Base-by-base conservation (phyloP, 2,113 vertebrate genomes). In the Cnemophilus loriae region DNA sequence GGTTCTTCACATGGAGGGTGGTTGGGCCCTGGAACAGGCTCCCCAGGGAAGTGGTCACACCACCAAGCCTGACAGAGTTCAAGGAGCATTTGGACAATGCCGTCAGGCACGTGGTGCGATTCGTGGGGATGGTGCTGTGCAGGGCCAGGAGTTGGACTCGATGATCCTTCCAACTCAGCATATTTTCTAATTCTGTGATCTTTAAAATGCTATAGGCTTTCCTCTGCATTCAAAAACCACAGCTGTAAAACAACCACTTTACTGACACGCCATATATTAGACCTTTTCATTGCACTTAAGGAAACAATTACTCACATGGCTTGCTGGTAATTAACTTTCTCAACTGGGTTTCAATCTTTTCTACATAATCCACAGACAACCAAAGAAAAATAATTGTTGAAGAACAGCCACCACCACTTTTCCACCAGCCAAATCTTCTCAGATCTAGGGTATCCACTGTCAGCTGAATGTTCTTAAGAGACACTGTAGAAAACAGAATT, bases 381-480 rank as follows among this genome's bases (percentile, higher is more conserved):
- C 97, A 99, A 27, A 99, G 96, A 82, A 99, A 98, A 95, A 99
- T 94, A 18, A 44, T 91, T 73, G 84, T 81, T 94, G 91, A 89
- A 47, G 94, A 96, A 64, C 81, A 86, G 78, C 60, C 91, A 69
- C 61, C 84, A 39, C 84, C 88, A 68, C 61, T 96, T 86, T 73
- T 97, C 98, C 98, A 98, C 68, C 98, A 61, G 14, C 98, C 98
- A 95, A 98, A 95, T 49, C 97, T 97, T 86, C 97, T 98, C 85
- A 98, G 95, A 87, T 98, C 94, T 65, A 71, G 67, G 24, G 97
- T 98, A 96, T 98, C 97, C 76, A 98, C 94, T 65, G 85, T 84
- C 90, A 98, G 94, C 49, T 95, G 94, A 87, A 97, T 35, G 19
- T 77, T 97, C 56, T 96, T 96, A 59, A 95, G 28, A 47, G 96